Conservation (phyloP, 1,140 invertebrate genomes). For the Bathynomus jamesi region DNA sequence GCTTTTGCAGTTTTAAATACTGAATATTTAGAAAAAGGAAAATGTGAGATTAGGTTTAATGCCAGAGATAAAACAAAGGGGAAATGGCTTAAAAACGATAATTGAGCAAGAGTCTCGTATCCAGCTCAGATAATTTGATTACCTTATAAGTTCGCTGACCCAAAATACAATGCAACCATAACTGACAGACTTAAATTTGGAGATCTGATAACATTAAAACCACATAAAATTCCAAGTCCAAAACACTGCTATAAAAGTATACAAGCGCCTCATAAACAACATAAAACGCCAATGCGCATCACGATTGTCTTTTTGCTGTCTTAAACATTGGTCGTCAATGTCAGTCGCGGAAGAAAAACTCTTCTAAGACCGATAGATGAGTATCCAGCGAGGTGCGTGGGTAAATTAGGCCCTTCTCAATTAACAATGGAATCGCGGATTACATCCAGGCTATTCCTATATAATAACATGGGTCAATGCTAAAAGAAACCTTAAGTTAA, state of each 20-base stretch:
- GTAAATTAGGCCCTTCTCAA: not conserved
- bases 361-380: too few species aligned
- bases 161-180: not conserved
- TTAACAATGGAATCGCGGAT: not conserved
- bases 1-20: too few species aligned
- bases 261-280: not conserved
- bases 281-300: not conserved
- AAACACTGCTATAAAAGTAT: not conserved
- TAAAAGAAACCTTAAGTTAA: not conserved
- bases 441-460: not conserved
- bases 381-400: not conserved
- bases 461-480: not conserved
- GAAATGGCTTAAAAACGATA: too few species aligned
- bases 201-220: not conserved
- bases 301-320: not conserved
- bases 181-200: not conserved
- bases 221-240: not conserved
- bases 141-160: not conserved
- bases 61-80: too few species aligned
- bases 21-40: too few species aligned
- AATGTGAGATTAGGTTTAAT: too few species aligned
- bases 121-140: too few species aligned
- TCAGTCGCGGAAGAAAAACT: not conserved
- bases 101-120: too few species aligned
- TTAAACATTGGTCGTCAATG: not conserved